A percentile compares a stretch with the other conserved stretches of the same genome.
Evolutionary conservation across 2,888 invertebrate genomes (phyloP).

Genomic region (Eupithecia centaureata): DNA sequence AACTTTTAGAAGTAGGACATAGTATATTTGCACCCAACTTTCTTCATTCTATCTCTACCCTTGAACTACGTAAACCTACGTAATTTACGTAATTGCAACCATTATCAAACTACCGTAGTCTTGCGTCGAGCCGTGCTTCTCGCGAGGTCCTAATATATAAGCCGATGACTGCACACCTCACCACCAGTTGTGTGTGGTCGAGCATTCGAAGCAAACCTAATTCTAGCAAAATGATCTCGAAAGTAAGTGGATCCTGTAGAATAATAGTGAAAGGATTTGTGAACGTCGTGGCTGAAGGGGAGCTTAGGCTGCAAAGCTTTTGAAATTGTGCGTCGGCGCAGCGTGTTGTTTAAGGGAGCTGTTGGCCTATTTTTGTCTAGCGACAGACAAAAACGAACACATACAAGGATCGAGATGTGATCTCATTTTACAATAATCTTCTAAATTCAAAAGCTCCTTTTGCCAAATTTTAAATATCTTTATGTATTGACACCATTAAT

Average conservation of each 20-base stretch:
- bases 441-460: background rate
- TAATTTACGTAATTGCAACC: constrained; percentile 80
- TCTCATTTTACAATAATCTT: background rate
- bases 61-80: constrained; percentile 71
- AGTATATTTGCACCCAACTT: constrained; percentile 38
- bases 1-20: background rate
- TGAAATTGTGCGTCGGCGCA: background rate
- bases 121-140: constrained; percentile 75
- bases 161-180: constrained; percentile 64
- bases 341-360: background rate
- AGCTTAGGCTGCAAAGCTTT: background rate
- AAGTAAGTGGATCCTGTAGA: constrained; percentile 73
- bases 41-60: constrained; percentile 60
- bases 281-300: constrained; percentile 1
- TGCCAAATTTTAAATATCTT: background rate
- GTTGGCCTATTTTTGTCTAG: background rate
- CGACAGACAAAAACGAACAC: too few species aligned
- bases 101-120: constrained; percentile 82
- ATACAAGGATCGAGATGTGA: background rate
- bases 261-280: constrained; percentile 66
- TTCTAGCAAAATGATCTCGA: constrained; percentile 80
- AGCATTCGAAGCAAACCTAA: constrained; percentile 79
- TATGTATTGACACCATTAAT: too few species aligned
- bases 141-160: constrained; percentile 76
- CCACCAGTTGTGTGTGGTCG: constrained; percentile 82